Conservation (phyloP, 2,113 vertebrate species). For the Patagioenas fasciata region DNA sequence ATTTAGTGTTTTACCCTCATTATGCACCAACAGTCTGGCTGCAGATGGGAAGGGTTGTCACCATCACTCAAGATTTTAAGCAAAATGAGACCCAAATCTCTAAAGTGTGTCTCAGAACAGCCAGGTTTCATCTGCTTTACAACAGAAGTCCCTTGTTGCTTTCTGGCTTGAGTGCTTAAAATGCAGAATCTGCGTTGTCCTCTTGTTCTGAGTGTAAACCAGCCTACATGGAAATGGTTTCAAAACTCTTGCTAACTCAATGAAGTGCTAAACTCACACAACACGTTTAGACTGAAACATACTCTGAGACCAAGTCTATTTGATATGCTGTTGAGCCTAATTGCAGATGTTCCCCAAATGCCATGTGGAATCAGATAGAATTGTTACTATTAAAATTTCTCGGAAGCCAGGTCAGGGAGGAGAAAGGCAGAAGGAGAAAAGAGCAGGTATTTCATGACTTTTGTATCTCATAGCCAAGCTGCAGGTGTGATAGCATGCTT, state of each 20-base stretch:
- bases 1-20: not conserved
- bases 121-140: not conserved
- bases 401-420: fast-evolving
- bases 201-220: not conserved
- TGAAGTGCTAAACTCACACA: not conserved
- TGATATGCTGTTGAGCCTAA: not conserved
- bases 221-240: not conserved
- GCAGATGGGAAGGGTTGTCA: not conserved
- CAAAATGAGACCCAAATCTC: not conserved
- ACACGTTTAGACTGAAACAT: not conserved
- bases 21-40: not conserved
- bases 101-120: not conserved
- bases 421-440: not conserved
- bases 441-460: not conserved
- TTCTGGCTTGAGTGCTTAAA: not conserved
- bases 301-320: not conserved
- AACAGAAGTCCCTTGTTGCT: not conserved
- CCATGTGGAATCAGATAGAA: not conserved
- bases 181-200: not conserved
- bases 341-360: not conserved
- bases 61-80: not conserved
- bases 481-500: not conserved
- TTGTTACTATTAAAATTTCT: not conserved
- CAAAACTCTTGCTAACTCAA: not conserved
- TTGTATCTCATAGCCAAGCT: not conserved